Base-by-base conservation (phyloP, 2,113 vertebrate species). In the Corynorhinus townsendii region DNA sequence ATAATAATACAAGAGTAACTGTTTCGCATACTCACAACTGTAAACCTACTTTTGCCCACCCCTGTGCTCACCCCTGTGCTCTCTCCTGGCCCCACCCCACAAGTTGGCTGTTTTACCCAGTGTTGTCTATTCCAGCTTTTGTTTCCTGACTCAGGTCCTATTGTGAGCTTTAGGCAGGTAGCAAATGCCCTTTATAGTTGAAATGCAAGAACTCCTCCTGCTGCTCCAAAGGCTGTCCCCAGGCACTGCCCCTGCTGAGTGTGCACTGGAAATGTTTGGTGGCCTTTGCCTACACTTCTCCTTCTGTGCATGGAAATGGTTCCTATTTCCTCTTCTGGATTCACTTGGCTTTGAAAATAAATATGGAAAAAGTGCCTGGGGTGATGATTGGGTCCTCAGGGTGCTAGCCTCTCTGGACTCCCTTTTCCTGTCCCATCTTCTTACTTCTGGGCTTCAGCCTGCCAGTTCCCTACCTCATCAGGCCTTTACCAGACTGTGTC, bases 341-440 rank as follows among this genome's bases (percentile, higher is more conserved):
- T 54, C 52, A 73, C n/a, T 90, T 68, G 69, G 26, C 59, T 85
- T 95, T 89, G 94, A 76, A 85, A 71, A 19, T 71, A 73, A 86
- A 45, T 56, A 56, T 11, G 52, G 80, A 49, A 71, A 72, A 90
- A 68, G 68, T 28, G 6, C 17, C 76, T 69, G 26, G 30, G 47
- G 20, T 43, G 47, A 87, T 85, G 64, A 59, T 28, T 2, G 38
- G 43, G 43, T 52, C 49, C 30, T 52, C 43, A 33, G 24, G 9
- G 35, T 71, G 28, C 33, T 66, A 40, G 38, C 40, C 7, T 76
- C 52, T 89, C 73, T 43, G 26, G 75, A 20, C 2, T 59, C 45
- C 47, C 28, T 26, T 82, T 86, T 54, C 43, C 69, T 62, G 10
- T 54, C 62, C 1, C 7, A 24, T 47, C 24, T 35, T 81, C 66